Percentiles rank a stretch among this genome's conserved stretches.
phyloP scores from a whole-genome alignment of 2,113 vertebrate genomes.

The Xenopus laevis region DNA sequence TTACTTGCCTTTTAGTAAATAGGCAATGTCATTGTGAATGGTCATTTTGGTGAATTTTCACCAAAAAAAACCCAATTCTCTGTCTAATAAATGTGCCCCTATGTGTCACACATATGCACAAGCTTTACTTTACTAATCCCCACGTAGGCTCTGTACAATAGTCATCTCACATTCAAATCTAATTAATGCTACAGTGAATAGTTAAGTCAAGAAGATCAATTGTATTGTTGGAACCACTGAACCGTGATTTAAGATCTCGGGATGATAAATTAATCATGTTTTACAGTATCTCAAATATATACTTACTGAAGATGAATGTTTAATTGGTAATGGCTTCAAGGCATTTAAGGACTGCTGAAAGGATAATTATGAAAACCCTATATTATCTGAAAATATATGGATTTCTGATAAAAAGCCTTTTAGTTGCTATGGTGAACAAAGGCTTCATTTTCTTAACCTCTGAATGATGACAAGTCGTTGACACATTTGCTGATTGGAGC shows the following conservation, averaged over 20 bases:
- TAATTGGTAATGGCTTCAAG: slow-evolving; percentile 45
- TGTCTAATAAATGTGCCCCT: no score
- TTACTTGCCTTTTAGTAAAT: no score
- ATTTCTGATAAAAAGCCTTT: slow-evolving; percentile 46
- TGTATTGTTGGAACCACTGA: slow-evolving; percentile 43
- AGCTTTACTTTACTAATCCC: slow-evolving; percentile 6
- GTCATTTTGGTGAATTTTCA: no score
- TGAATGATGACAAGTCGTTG: slow-evolving; percentile 45
- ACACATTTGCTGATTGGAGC: slow-evolving; percentile 45
- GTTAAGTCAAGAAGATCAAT: slow-evolving; percentile 38
- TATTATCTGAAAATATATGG: slow-evolving; percentile 47
- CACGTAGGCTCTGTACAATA: slow-evolving; percentile 16
- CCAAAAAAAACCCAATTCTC: no score
- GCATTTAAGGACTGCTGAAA: slow-evolving; percentile 46
- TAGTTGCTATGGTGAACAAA: slow-evolving; percentile 47
- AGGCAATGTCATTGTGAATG: no score
- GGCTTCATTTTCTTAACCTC: slow-evolving; percentile 47
- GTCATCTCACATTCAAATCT: slow-evolving; percentile 40
- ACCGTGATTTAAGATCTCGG: slow-evolving; percentile 44
- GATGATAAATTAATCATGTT: slow-evolving; percentile 47
- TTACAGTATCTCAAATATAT: slow-evolving; percentile 46
- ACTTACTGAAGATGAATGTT: slow-evolving; percentile 45
- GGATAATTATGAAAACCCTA: slow-evolving; percentile 46
- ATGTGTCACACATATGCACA: slow-evolving; percentile 12
- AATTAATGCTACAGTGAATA: slow-evolving; percentile 44